Evolutionary conservation across 2,797 vertebrate species (phyloP), one percentile per base, ranked within the genome.

Genomic region (Platalea minor): DNA sequence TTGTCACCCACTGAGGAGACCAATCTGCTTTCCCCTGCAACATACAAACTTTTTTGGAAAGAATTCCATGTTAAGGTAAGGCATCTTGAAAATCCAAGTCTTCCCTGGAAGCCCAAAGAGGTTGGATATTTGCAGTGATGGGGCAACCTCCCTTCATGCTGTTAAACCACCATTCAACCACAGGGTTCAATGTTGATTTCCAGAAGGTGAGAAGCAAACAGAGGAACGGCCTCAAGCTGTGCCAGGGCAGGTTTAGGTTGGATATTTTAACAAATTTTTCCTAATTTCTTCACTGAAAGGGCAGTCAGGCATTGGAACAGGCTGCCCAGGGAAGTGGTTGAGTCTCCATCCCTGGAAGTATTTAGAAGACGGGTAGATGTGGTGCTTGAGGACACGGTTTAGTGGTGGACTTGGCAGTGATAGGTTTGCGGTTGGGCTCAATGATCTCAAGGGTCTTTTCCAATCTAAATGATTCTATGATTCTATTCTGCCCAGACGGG

Each of bases 201-300:
- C 33, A 54, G 29, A 51, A 89, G 25, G 18, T 19, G 31, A 77
- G 64, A 75, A 90, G 33, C 16, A 65, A 81, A 78, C 29, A 72
- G 17, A 63, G 24, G 35, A 59, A 37, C 0, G 9, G 33, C 8
- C 15, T 56, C 45, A 43, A 10, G 11, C 5, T 81, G 50, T 1
- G 1, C 6, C 24, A 35, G 6, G 9, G 7, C 1, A 53, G 5
- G 3, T 45, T 57, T 60, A 60, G 24, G 12, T 4, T 37, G 5
- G 9, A 5, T 51, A 39, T 15, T 39, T 39, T 39, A 39, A 39
- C 10, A 39, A 39, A 39, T 39, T 39, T 39, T 39, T 39, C 37
- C 37, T 39, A 18, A 29, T 2, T 24, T 80, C 17, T 29, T 65
- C 11, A n/a, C 25, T 5, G 17, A 54, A 73, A 41, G 10, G 2